Conservation (phyloP, 2,113 vertebrate genomes). For the Glaucidium brasilianum region DNA sequence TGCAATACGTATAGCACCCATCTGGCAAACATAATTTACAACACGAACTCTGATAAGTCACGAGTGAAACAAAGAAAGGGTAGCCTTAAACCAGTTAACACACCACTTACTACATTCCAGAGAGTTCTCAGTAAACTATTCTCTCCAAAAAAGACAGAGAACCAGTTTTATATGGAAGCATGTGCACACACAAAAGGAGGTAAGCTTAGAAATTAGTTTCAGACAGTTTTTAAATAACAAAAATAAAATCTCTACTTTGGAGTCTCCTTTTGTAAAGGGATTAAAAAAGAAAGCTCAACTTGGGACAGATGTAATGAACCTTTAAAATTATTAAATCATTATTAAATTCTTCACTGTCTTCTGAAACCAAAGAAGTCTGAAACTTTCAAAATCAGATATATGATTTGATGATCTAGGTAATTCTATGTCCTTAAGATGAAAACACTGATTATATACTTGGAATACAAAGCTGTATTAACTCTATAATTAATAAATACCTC, state of each 20-base stretch:
- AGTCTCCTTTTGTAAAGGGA: background rate
- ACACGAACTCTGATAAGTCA: background rate
- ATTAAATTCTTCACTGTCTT: background rate
- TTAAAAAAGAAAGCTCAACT: background rate
- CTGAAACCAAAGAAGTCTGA: background rate
- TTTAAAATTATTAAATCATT: background rate
- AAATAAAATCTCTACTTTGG: background rate
- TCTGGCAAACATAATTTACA: conserved; percentile 69
- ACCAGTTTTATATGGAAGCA: background rate
- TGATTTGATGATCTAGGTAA: background rate
- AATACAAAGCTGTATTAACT: background rate
- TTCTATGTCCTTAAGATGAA: background rate
- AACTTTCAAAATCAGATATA: background rate
- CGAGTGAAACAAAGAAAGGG: background rate
- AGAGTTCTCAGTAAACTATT: background rate
- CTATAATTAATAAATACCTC: background rate
- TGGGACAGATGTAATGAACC: background rate
- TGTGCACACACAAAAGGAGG: accelerated
- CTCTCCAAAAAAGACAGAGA: background rate
- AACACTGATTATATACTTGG: background rate
- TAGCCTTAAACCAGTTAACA: background rate
- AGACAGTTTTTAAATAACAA: background rate
- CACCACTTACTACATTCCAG: background rate
- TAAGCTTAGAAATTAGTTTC: background rate
- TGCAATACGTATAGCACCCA: conserved; percentile 85